Evolutionary conservation across 2,888 invertebrate genomes (phyloP).

Genomic region (Aphidius colemani): DNA sequence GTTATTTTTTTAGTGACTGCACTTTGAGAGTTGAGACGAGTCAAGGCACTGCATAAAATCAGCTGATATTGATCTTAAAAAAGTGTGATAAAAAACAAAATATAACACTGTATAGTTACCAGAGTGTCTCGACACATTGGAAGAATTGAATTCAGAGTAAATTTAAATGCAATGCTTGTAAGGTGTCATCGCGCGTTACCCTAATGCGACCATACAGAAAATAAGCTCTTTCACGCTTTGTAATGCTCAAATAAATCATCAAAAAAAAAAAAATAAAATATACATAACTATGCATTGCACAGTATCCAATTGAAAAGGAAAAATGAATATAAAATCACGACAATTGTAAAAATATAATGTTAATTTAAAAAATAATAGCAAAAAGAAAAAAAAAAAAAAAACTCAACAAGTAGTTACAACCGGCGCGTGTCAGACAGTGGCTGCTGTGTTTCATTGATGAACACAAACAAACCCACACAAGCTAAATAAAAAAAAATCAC

Average conservation of each 20-base stretch:
- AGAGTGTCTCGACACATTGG: background rate
- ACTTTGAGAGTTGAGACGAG: no score
- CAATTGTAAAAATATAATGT: background rate
- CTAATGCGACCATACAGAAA: constrained; percentile 22
- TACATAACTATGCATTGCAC: background rate
- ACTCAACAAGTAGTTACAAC: constrained; percentile 4
- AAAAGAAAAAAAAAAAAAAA: background rate
- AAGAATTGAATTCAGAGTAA: constrained; percentile 29
- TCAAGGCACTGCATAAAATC: no score
- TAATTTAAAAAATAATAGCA: no score
- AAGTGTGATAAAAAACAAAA: no score
- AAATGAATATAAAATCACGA: background rate
- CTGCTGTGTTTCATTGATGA: constrained; percentile 26
- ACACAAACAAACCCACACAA: constrained; percentile 13
- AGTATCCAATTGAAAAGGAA: no score
- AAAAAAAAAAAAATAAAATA: background rate
- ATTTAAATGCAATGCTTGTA: constrained; percentile 24
- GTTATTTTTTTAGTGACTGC: no score
- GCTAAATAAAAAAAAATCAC: constrained; percentile 10
- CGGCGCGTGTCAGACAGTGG: constrained; percentile 26
- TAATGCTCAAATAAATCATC: constrained; percentile 24
- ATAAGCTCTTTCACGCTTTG: constrained; percentile 22
- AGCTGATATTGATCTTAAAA: no score
- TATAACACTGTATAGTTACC: no score
- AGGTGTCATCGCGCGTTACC: constrained; percentile 32